These are phyloP conservation scores for Styela clava DNA, from an alignment of 23 tunicate genomes.

Conservation along the genomic window DNA sequence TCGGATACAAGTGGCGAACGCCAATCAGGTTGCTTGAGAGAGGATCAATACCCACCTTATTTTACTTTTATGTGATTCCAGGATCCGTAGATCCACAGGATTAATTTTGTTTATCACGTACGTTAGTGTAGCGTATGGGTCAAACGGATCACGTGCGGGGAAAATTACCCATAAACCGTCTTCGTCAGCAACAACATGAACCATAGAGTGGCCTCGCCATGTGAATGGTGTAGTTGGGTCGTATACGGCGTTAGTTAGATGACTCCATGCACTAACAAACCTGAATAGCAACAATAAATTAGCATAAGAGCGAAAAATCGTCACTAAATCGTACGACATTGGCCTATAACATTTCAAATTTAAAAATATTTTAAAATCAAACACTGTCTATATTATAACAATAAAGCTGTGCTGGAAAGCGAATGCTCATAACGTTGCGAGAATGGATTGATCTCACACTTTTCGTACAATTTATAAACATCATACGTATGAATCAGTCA, in stretches of 20 bases:
- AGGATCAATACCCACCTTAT: conserved; percentile 29
- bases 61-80: conserved; percentile 32
- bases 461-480: too few relatives aligned
- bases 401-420: too few relatives aligned
- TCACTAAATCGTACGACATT: too few relatives aligned
- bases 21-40: too few relatives aligned
- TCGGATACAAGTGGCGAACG: too few relatives aligned
- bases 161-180: conserved; percentile 86
- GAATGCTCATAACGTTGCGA: too few relatives aligned
- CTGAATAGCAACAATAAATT: conserved; percentile 20
- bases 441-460: too few relatives aligned
- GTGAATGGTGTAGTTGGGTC: conserved; percentile 58
- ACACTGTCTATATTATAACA: too few relatives aligned
- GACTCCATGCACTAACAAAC: conserved; percentile 86
- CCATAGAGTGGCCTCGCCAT: conserved; percentile 83
- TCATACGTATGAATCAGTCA: too few relatives aligned
- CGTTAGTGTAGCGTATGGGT: conserved; percentile 19
- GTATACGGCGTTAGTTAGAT: conserved; percentile 67
- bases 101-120: conserved; percentile 71
- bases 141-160: conserved; percentile 60
- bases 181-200: conserved; percentile 80
- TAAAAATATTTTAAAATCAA: too few relatives aligned
- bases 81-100: conserved; percentile 48
- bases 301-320: too few relatives aligned
- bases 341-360: too few relatives aligned